Conservation (phyloP, 2,113 vertebrate species). For the Cyprinodon brontotheroides region DNA sequence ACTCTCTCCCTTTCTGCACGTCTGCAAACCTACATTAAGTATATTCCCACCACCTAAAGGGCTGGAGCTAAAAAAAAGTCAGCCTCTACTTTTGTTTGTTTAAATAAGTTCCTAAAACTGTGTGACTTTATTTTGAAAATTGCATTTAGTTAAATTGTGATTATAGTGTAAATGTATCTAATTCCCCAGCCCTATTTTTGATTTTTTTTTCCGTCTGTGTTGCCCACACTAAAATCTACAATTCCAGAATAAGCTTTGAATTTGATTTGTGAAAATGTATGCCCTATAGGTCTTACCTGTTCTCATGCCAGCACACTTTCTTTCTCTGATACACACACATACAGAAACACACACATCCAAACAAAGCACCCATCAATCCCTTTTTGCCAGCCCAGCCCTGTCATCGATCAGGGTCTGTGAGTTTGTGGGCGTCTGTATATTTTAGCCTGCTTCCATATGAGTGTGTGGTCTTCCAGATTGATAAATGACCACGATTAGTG, state of each 20-base stretch:
- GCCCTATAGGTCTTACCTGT: constrained; percentile 1
- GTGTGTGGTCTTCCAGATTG: constrained; percentile 61
- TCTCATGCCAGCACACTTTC: constrained; percentile 25
- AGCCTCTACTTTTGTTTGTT: no score
- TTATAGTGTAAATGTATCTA: no score
- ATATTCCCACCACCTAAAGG: no score
- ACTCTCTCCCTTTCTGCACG: no score
- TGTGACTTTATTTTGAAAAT: no score
- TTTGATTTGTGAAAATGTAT: background rate
- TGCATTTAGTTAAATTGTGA: no score
- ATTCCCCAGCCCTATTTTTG: no score
- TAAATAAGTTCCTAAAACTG: no score
- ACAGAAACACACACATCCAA: constrained; percentile 15
- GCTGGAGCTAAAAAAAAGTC: no score
- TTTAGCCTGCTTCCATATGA: constrained; percentile 33
- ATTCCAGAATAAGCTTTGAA: background rate
- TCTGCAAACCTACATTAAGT: no score
- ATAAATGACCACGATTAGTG: constrained; percentile 79
- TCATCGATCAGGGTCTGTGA: constrained; percentile 57
- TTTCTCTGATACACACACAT: constrained; percentile 24
- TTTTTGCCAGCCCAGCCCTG: constrained; percentile 43
- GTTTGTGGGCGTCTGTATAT: constrained; percentile 16
- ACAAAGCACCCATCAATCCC: constrained; percentile 59
- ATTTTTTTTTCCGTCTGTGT: background rate
- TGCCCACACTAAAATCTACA: background rate